phyloP scores from a whole-genome alignment of 1,140 invertebrate genomes.

The Lycorma delicatula region DNA sequence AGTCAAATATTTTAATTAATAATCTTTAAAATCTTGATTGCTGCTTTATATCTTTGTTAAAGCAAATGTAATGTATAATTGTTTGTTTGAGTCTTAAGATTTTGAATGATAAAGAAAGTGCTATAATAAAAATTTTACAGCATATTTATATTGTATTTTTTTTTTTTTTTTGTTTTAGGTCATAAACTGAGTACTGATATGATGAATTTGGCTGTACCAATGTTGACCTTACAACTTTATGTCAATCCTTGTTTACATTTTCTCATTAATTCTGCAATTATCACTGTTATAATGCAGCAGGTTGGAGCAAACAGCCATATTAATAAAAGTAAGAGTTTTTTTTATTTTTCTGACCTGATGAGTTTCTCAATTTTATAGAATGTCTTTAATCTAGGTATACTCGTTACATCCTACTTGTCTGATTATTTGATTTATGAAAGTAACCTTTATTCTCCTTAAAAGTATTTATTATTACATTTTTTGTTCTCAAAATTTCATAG shows the following conservation, averaged over 20 bases:
- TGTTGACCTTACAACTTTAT: slow-evolving; percentile 60
- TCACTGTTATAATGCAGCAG: slow-evolving; percentile 39
- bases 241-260: slow-evolving; percentile 61
- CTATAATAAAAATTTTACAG: slow-evolving; percentile 9
- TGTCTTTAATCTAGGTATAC: too few species aligned
- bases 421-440: too few species aligned
- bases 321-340: slow-evolving; percentile 33
- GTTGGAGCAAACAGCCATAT: slow-evolving; percentile 25
- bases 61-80: too few species aligned
- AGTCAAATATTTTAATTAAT: too few species aligned
- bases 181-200: slow-evolving; percentile 51
- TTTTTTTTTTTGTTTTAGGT: slow-evolving; percentile 43
- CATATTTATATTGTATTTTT: slow-evolving; percentile 8
- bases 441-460: too few species aligned
- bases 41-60: too few species aligned
- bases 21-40: too few species aligned
- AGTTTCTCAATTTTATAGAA: too few species aligned
- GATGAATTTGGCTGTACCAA: slow-evolving; percentile 55
- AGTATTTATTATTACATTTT: too few species aligned
- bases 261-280: slow-evolving; percentile 49
- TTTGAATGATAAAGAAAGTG: not conserved
- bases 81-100: not conserved
- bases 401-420: too few species aligned
- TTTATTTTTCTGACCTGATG: too few species aligned
- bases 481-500: too few species aligned